Conservation (phyloP, 2,113 vertebrate genomes). For the Podarcis cretensis region DNA sequence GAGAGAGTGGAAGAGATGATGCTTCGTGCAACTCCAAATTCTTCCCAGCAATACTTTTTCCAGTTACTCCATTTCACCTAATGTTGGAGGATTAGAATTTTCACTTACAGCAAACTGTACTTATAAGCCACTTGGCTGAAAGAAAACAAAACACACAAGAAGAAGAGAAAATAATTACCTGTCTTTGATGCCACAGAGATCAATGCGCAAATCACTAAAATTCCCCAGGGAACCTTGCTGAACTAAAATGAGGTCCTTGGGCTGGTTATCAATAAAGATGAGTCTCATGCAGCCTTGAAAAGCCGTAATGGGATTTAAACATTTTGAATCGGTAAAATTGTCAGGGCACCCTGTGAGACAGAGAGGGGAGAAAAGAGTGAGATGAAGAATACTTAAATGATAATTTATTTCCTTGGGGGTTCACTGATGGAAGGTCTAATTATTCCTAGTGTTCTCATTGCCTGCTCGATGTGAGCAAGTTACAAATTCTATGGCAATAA, state of each 20-base stretch:
- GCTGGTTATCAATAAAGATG: slow-evolving; percentile 94
- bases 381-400: slow-evolving; percentile 68
- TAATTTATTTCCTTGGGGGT: slow-evolving; percentile 68
- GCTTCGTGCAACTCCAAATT: slow-evolving; percentile 69
- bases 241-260: slow-evolving; percentile 88
- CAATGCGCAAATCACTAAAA: slow-evolving; percentile 92
- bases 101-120: slow-evolving; percentile 69
- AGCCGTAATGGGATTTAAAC: slow-evolving; percentile 83
- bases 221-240: slow-evolving; percentile 93
- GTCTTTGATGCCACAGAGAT: slow-evolving; percentile 96
- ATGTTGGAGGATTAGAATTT: slow-evolving; percentile 68
- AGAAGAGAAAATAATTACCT: slow-evolving; percentile 85
- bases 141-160: slow-evolving; percentile 57
- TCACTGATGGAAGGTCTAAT: slow-evolving; percentile 64
- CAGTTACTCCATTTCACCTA: slow-evolving; percentile 73
- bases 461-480: neutral
- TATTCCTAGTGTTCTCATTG: slow-evolving; percentile 64
- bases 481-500: slow-evolving; percentile 49
- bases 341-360: slow-evolving; percentile 87
- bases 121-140: slow-evolving; percentile 65
- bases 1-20: no score
- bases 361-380: slow-evolving; percentile 44
- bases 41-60: slow-evolving; percentile 70
- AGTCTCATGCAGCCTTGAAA: slow-evolving; percentile 98
- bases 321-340: slow-evolving; percentile 78